Conservation (phyloP, 2,888 invertebrate genomes). For the Aradus depressus region DNA sequence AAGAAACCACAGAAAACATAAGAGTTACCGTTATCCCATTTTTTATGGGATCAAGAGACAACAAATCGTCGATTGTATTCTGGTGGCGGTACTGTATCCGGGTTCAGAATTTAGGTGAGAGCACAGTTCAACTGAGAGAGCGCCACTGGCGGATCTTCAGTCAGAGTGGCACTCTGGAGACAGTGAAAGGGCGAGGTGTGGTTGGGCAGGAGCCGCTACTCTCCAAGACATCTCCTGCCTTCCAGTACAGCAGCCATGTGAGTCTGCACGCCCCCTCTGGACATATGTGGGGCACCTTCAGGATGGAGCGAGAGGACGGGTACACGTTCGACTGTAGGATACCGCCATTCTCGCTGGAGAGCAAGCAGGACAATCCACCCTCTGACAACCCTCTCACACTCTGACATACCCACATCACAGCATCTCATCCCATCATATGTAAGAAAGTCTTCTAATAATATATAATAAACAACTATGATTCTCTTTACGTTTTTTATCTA, state of each 20-base stretch:
- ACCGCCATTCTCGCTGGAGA: slow-evolving; percentile 93
- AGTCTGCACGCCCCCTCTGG: slow-evolving; percentile 94
- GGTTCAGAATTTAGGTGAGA: slow-evolving; percentile 74
- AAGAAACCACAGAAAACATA: slow-evolving; percentile 91
- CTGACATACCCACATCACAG: no score
- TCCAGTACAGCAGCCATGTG: slow-evolving; percentile 96
- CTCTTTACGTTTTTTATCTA: no score
- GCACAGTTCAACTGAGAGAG: slow-evolving; percentile 84
- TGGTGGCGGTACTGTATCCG: slow-evolving; percentile 54
- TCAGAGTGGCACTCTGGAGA: slow-evolving; percentile 83
- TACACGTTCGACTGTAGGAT: slow-evolving; percentile 94
- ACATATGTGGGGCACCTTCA: slow-evolving; percentile 97
- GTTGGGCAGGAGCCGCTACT: slow-evolving; percentile 94
- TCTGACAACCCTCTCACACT: no score
- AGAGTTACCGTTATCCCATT: slow-evolving; percentile 97
- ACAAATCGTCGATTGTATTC: slow-evolving; percentile 80
- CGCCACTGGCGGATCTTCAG: slow-evolving; percentile 98
- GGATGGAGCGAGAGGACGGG: slow-evolving; percentile 95
- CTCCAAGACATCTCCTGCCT: slow-evolving; percentile 77
- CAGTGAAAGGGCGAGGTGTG: slow-evolving; percentile 85
- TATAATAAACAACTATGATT: no score
- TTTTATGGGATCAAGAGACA: slow-evolving; percentile 90
- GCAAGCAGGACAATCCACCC: slow-evolving; percentile 58
- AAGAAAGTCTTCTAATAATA: no score
- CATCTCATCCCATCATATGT: no score